A percentile compares a stretch with the other conserved stretches of the same genome.
Evolutionary conservation across 1,140 invertebrate species (phyloP).

Genomic region (Tetramorium parvispinum): DNA sequence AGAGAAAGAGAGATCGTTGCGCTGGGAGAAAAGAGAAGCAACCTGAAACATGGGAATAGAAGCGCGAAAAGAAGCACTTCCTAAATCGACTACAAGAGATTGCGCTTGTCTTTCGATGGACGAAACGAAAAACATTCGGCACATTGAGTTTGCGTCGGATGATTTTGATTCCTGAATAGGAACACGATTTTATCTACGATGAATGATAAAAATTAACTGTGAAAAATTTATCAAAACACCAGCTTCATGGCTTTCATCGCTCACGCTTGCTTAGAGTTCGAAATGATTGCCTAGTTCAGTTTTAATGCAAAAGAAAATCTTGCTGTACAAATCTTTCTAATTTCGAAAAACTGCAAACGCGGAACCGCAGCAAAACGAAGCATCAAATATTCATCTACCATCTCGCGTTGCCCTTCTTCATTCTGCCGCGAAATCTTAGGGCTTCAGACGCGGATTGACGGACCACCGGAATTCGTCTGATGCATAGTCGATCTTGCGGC

Average conservation of each 20-base stretch:
- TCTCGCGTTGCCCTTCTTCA: constrained; percentile 19
- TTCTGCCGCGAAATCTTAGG: constrained; percentile 7
- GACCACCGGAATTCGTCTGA: constrained; percentile 71
- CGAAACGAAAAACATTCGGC: constrained; percentile 33
- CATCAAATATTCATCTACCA: constrained; percentile 7
- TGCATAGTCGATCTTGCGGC: constrained; percentile 78
- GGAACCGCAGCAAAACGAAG: background rate
- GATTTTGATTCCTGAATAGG: constrained; percentile 15
- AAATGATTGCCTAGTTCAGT: background rate
- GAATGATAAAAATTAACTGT: constrained; percentile 41
- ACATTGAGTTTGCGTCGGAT: constrained; percentile 10
- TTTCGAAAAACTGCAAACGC: background rate
- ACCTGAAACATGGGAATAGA: constrained; percentile 9
- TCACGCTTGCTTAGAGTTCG: background rate
- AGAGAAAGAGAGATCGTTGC: background rate
- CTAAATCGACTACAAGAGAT: constrained; percentile 54
- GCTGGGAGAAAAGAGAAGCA: background rate
- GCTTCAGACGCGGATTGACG: constrained; percentile 14
- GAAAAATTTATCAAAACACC: background rate
- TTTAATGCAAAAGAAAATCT: background rate
- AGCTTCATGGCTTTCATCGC: background rate
- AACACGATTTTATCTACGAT: constrained; percentile 12
- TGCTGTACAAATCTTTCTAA: background rate
- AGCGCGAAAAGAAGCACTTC: constrained; percentile 13
- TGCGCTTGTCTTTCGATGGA: constrained; percentile 44